These are phyloP conservation scores for Portunus trituberculatus DNA, from an alignment of 1,140 invertebrate species.

Conservation along the genomic window DNA sequence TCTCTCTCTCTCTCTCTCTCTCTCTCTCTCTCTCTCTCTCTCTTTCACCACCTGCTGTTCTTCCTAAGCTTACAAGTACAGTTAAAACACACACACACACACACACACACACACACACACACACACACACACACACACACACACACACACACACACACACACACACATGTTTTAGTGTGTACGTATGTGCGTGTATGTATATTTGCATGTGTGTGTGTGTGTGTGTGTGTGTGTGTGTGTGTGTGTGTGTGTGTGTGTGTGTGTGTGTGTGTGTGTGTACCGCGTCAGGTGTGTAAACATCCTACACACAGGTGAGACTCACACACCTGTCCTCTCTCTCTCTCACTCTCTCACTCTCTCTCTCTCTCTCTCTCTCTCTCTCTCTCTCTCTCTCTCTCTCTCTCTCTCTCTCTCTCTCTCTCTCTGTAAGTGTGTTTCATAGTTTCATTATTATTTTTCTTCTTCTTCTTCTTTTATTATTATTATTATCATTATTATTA, in stretches of 20 bases:
- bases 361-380: slow-evolving; percentile 50
- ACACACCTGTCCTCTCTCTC: background rate
- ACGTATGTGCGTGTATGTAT: too few relatives aligned
- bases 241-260: background rate
- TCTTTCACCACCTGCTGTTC: background rate
- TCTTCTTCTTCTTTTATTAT: too few relatives aligned
- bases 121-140: slow-evolving; percentile 26
- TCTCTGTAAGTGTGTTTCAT: too few relatives aligned
- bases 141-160: slow-evolving; percentile 23
- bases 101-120: slow-evolving; percentile 29
- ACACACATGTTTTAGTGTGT: background rate
- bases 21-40: slow-evolving; percentile 34
- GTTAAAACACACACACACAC: background rate
- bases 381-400: slow-evolving; percentile 58
- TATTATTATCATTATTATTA: too few relatives aligned
- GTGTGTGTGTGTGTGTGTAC: too few relatives aligned
- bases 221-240: too few relatives aligned
- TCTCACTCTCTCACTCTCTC: slow-evolving; percentile 16
- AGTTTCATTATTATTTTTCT: too few relatives aligned
- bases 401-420: slow-evolving; percentile 39
- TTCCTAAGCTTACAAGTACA: background rate
- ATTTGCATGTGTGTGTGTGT: too few relatives aligned
- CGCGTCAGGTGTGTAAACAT: too few relatives aligned
- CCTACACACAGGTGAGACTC: too few relatives aligned
- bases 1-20: slow-evolving; percentile 43